phyloP scores from a whole-genome alignment of 2,888 invertebrate species.

The Oscheius sp. region DNA sequence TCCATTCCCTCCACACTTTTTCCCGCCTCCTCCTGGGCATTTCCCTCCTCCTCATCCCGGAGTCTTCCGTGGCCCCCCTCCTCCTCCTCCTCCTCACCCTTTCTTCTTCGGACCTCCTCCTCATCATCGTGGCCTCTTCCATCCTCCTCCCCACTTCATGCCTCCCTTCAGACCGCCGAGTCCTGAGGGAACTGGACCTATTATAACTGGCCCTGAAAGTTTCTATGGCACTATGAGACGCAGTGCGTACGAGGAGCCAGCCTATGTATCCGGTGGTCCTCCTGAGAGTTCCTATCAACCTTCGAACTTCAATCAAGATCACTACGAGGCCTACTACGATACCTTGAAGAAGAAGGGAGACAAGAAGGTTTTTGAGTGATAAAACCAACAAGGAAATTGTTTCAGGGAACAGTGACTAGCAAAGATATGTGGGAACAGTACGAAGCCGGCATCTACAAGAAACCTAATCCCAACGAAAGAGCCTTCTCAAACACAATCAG shows the following conservation, averaged over 20 bases:
- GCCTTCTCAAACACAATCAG: conserved; percentile 62
- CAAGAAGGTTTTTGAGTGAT: conserved; percentile 41
- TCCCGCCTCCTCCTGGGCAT: conserved; percentile 74
- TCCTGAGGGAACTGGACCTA: conserved; percentile 57
- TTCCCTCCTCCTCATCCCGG: conserved; percentile 29
- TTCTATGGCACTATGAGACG: conserved; percentile 65
- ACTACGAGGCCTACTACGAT: conserved; percentile 71
- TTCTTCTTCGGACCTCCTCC: conserved; percentile 18
- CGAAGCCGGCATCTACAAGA: conserved; percentile 71
- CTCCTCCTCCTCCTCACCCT: conserved; percentile 5
- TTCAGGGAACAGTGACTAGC: conserved; percentile 13
- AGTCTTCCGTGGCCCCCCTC: conserved; percentile 22
- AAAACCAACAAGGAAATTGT: too few relatives aligned
- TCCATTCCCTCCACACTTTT: conserved; percentile 72
- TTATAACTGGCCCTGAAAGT: conserved; percentile 69
- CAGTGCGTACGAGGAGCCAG: conserved; percentile 75
- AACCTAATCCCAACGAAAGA: conserved; percentile 65
- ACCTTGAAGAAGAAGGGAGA: conserved; percentile 60
- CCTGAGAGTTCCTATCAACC: conserved; percentile 62
- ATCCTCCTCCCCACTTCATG: conserved; percentile 37
- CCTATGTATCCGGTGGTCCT: conserved; percentile 75
- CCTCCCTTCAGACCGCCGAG: conserved; percentile 22
- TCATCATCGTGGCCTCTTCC: conserved; percentile 29
- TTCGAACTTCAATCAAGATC: conserved; percentile 63
- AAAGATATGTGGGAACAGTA: conserved; percentile 59